These are phyloP conservation scores for Ganaspis brasiliensis DNA, from an alignment of 2,888 invertebrate genomes.

Conservation along the genomic window DNA sequence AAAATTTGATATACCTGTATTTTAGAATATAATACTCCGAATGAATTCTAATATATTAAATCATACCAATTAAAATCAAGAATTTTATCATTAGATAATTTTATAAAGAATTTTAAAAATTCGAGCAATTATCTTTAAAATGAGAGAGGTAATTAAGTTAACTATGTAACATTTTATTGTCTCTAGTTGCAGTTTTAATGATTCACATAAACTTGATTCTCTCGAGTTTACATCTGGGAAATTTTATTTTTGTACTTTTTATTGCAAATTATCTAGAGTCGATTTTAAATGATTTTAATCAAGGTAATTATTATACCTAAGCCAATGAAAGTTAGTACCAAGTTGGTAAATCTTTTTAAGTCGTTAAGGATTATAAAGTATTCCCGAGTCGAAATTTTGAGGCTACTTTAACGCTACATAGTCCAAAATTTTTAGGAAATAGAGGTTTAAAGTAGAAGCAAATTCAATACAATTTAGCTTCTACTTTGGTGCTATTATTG, in stretches of 20 bases:
- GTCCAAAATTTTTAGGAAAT: too few relatives aligned
- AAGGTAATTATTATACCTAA: neutral
- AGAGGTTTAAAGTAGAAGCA: too few relatives aligned
- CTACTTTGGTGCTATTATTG: too few relatives aligned
- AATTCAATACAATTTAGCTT: too few relatives aligned
- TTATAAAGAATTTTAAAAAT: too few relatives aligned
- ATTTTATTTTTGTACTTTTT: slow-evolving; percentile 3
- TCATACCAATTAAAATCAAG: neutral
- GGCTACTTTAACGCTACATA: too few relatives aligned
- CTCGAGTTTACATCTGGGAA: slow-evolving; percentile 28
- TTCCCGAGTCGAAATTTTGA: too few relatives aligned
- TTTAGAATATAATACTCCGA: too few relatives aligned
- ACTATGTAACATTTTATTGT: neutral
- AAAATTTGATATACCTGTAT: too few relatives aligned
- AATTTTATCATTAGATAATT: neutral
- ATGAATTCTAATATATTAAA: too few relatives aligned
- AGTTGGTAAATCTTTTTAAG: neutral
- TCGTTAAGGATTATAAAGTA: neutral
- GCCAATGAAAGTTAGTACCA: neutral
- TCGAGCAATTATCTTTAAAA: neutral
- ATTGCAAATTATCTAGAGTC: neutral
- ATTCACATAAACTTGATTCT: slow-evolving; percentile 22
- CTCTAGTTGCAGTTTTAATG: slow-evolving; percentile 18
- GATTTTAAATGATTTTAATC: neutral
- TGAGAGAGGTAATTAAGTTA: neutral